Percentiles rank a stretch among this genome's conserved stretches.
Evolutionary conservation across 2,113 vertebrate species (phyloP).

Genomic region (Dryoscopus gambensis): DNA sequence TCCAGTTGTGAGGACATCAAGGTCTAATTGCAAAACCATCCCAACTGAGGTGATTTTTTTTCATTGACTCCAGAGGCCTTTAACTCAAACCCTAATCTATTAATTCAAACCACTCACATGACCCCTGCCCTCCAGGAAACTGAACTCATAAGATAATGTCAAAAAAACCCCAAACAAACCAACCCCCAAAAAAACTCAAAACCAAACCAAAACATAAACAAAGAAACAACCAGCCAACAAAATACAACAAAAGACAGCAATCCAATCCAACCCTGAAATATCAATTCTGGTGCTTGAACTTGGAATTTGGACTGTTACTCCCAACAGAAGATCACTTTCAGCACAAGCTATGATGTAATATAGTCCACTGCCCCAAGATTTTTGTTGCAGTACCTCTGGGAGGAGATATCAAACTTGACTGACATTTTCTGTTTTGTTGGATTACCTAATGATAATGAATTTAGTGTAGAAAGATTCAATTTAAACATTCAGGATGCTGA

Average conservation of each 20-base stretch:
- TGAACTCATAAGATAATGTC: neutral
- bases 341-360: neutral
- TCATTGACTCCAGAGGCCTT: neutral
- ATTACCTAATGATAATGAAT: conserved; percentile 22
- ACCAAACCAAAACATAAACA: neutral
- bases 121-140: neutral
- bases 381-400: neutral
- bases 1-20: neutral
- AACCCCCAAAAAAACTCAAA: neutral
- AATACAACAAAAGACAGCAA: neutral
- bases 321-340: neutral
- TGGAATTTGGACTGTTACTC: neutral
- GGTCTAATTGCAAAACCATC: neutral
- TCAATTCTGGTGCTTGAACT: neutral
- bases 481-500: conserved; percentile 1
- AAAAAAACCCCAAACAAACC: neutral
- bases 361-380: neutral
- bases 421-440: neutral
- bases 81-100: neutral
- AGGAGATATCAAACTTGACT: neutral
- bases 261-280: neutral
- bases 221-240: neutral
- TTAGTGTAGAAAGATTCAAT: conserved; percentile 9
- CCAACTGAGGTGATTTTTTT: neutral
- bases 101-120: neutral